Conservation (phyloP, 2,113 vertebrate genomes). For the Tichodroma muraria region DNA sequence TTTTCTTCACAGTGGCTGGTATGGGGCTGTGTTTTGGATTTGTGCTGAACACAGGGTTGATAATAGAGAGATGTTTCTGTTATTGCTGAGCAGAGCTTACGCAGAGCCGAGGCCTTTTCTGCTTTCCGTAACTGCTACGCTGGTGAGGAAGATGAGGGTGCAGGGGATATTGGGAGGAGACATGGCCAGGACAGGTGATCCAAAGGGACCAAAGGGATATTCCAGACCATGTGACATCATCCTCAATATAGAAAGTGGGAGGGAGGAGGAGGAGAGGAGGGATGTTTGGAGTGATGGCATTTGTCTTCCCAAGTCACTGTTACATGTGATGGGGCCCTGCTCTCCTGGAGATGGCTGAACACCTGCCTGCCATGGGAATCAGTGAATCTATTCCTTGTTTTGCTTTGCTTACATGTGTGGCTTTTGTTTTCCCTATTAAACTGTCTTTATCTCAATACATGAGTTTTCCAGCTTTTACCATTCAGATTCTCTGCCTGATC, state of each 20-base stretch:
- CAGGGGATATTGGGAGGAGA: background rate
- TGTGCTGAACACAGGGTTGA: background rate
- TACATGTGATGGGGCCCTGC: rapidly evolving
- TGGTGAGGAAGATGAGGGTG: background rate
- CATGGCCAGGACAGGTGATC: background rate
- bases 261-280: background rate
- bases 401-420: background rate
- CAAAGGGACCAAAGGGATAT: background rate
- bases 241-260: background rate
- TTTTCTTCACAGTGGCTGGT: background rate
- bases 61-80: background rate
- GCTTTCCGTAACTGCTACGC: rapidly evolving
- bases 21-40: background rate
- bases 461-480: background rate
- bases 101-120: background rate
- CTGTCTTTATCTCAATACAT: background rate
- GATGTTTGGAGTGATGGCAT: background rate
- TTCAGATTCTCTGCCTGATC: background rate
- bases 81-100: background rate
- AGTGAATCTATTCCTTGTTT: background rate
- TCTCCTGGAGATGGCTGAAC: background rate
- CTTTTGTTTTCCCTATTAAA: background rate
- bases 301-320: background rate
- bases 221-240: background rate
- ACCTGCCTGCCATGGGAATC: background rate